Base-by-base conservation (phyloP, 2,888 invertebrate species). In the Biston stratarius region DNA sequence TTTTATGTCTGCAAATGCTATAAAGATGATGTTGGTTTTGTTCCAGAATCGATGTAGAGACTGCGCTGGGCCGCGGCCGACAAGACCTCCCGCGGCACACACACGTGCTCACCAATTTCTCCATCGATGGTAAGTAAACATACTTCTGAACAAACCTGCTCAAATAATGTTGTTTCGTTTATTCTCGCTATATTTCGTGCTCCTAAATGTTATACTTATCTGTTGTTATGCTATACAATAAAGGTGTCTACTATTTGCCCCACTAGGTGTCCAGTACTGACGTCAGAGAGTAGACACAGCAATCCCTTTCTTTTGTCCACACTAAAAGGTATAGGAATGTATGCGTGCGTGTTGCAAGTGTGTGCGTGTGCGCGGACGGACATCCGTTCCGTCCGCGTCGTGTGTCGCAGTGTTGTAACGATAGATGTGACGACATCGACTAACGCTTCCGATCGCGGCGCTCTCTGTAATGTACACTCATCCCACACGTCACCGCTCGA, bases 21-120 rank as follows among this genome's bases (percentile, higher is more conserved):
- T 11, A 11, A 33, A 2, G 5, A 5, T 10, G 14, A 55, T 10
- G 15, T 63, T 59, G 33, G 36, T 44, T 33, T 69, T 73, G 38
- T 82, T 83, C 2, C 78, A 94, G 96, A 83, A 96, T 97, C 87
- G 96, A 96, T 83, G 94, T 96, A 83, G 97, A 97, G 88, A 96
- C 97, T 2, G 95, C 96, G 94, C 87, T 97, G 86, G 86, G 94
- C 78, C 94, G 95, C 82, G 92, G 94, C 72, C 94, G 94, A 75
- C 94, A 87, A 70, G 93, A 92, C 74, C 78, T 89, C 74, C 83
- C 90, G 82, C 87, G 90, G 75, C 91, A 90, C 74, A 77, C 88
- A 64, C 89, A 89, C 75, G 78, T 90, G 73, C 86, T 91, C 66
- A 88, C 81, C 77, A 92, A 86, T 83, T 93, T 92, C 87, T 89